Percentiles rank a stretch among this genome's conserved stretches.
These are phyloP conservation scores for Lycaon pictus DNA, from an alignment of 2,113 vertebrate species.

Conservation along the genomic window DNA sequence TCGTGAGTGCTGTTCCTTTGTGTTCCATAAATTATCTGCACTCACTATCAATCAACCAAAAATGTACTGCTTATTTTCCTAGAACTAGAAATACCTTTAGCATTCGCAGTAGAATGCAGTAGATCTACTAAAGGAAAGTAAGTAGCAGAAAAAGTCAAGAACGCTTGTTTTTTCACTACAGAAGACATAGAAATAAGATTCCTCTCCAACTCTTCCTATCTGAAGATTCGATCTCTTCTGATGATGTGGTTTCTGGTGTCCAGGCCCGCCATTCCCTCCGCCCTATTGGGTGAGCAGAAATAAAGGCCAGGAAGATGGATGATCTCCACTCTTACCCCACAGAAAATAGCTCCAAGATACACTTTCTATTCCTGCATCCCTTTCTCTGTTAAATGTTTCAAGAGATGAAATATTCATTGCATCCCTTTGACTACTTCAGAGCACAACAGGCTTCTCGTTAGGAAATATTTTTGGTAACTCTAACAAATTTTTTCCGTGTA, in stretches of 20 bases:
- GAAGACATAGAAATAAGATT: neutral
- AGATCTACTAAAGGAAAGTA: constrained; percentile 36
- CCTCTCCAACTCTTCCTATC: neutral
- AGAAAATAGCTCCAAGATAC: constrained; percentile 71
- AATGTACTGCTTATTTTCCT: neutral
- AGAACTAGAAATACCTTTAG: constrained; percentile 1
- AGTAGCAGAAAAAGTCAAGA: constrained; percentile 11
- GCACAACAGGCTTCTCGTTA: constrained; percentile 83
- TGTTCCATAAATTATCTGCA: neutral
- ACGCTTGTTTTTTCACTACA: neutral
- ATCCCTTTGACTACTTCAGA: constrained; percentile 83
- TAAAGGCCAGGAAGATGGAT: constrained; percentile 59
- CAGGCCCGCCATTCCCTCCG: neutral
- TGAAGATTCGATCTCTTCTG: neutral
- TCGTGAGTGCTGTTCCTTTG: neutral
- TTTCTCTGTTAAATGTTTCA: constrained; percentile 84
- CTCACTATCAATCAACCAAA: constrained; percentile 11
- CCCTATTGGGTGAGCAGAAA: constrained; percentile 43
- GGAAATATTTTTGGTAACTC: constrained; percentile 82
- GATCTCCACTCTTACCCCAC: constrained; percentile 29
- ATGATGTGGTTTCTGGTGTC: neutral
- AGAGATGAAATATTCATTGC: constrained; percentile 81
- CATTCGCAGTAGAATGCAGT: neutral
- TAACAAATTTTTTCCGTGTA: constrained; percentile 82
- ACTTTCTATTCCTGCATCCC: constrained; percentile 80